Conservation (phyloP, 1,140 invertebrate genomes). For the Papilio machaon region DNA sequence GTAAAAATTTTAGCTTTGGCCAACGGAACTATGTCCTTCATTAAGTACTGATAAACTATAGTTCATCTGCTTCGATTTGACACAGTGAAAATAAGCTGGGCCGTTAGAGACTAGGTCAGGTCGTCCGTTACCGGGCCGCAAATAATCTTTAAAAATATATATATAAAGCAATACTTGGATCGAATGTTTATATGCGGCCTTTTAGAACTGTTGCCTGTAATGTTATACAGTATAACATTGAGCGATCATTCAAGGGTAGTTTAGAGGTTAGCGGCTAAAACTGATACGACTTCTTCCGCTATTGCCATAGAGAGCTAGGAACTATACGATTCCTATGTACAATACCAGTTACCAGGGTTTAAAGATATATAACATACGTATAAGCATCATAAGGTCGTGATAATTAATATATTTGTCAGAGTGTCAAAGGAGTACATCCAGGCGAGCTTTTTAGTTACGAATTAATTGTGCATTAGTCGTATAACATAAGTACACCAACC, state of each 20-base stretch:
- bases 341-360: neutral
- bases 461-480: neutral
- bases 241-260: conserved; percentile 24
- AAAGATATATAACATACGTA: neutral
- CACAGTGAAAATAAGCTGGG: neutral
- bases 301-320: neutral
- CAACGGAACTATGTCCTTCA: neutral
- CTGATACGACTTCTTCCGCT: conserved; percentile 7
- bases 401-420: neutral
- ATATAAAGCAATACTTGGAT: neutral
- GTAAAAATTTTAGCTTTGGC: too few species aligned
- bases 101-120: neutral
- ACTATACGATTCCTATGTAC: neutral
- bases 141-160: neutral
- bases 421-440: neutral
- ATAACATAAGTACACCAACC: neutral
- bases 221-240: neutral
- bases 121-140: neutral
- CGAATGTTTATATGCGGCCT: neutral
- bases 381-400: neutral
- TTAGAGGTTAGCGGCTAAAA: conserved; percentile 25
- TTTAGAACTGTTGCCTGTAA: neutral
- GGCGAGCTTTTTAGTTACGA: neutral
- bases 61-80: neutral
- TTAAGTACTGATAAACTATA: neutral